Conservation (phyloP, 2,888 invertebrate genomes). For the Caenorhabditis sinica region DNA sequence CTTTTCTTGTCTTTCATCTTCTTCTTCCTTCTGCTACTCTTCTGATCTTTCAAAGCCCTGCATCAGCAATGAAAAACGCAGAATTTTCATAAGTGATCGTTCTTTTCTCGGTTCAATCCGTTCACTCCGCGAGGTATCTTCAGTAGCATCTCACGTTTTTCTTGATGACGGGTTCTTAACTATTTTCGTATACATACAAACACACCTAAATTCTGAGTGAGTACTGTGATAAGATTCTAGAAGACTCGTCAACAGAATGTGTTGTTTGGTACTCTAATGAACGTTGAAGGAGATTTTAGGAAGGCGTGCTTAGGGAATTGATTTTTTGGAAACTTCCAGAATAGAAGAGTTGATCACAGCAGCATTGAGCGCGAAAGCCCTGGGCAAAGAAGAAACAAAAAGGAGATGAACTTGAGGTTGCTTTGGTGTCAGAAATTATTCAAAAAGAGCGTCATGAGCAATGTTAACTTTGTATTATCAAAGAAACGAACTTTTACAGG, state of each 20-base stretch:
- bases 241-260: background rate
- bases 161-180: background rate
- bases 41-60: slow-evolving; percentile 40
- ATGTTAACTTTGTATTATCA: too few species aligned
- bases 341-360: too few species aligned
- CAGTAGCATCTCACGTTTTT: background rate
- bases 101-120: slow-evolving; percentile 55
- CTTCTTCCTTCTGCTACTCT: slow-evolving; percentile 23
- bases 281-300: too few species aligned
- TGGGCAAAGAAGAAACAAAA: too few species aligned
- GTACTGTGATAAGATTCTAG: slow-evolving; percentile 4
- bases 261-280: too few species aligned
- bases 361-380: too few species aligned
- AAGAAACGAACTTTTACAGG: too few species aligned
- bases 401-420: too few species aligned
- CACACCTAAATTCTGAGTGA: background rate
- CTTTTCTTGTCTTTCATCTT: background rate
- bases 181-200: slow-evolving; percentile 13
- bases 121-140: slow-evolving; percentile 24
- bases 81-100: slow-evolving; percentile 43
- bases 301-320: too few species aligned
- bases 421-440: too few species aligned
- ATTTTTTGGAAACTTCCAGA: too few species aligned
- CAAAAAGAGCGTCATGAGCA: too few species aligned
- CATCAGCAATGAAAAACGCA: background rate